Evolutionary conservation across 2,888 invertebrate genomes (phyloP).

Genomic region (Mongoloraphidia duomilia): DNA sequence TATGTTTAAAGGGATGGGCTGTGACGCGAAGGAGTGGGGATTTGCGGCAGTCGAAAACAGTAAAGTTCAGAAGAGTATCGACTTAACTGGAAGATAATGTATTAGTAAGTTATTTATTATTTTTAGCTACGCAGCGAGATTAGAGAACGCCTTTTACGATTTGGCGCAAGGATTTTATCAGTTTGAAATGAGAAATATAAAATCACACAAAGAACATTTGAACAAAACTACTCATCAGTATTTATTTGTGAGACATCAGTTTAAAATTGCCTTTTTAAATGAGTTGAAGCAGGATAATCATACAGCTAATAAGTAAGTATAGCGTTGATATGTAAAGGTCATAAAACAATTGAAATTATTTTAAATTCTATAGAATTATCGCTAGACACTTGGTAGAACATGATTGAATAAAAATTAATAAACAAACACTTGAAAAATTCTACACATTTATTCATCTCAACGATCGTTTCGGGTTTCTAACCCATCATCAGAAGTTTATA

Average conservation of each 20-base stretch:
- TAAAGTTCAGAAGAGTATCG: neutral
- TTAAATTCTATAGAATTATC: no score
- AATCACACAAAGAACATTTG: slow-evolving; percentile 78
- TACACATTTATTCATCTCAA: no score
- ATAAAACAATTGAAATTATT: no score
- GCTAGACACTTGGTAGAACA: no score
- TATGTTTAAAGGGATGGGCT: no score
- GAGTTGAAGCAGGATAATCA: slow-evolving; percentile 84
- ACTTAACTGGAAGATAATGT: neutral
- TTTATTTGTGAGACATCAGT: slow-evolving; percentile 88
- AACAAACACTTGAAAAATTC: no score
- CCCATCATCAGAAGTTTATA: no score
- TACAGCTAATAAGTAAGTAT: slow-evolving; percentile 59
- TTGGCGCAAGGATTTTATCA: slow-evolving; percentile 87
- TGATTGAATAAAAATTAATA: no score
- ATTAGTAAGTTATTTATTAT: neutral
- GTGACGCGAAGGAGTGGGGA: no score
- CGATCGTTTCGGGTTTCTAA: no score
- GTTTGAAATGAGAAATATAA: slow-evolving; percentile 71
- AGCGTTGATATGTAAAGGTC: no score
- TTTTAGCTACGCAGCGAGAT: slow-evolving; percentile 43
- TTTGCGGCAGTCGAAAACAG: no score
- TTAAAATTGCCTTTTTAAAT: slow-evolving; percentile 90
- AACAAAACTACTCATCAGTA: slow-evolving; percentile 85
- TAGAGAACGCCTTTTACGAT: slow-evolving; percentile 90